phyloP scores from a whole-genome alignment of 2,113 vertebrate genomes.

The Ptyas mucosa region DNA sequence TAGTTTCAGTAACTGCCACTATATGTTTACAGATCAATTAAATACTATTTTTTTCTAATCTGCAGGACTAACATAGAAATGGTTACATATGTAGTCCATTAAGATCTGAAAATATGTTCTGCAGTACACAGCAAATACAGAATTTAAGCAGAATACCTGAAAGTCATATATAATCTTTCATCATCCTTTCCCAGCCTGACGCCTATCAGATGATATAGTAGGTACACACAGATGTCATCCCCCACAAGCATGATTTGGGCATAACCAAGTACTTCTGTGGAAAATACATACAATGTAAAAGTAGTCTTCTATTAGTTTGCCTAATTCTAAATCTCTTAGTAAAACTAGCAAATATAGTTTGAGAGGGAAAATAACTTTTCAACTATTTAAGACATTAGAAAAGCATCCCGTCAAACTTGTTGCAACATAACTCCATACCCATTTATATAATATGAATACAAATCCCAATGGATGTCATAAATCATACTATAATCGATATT shows the following conservation, averaged over 20 bases:
- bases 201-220: neutral
- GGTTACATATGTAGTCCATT: neutral
- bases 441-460: neutral
- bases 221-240: neutral
- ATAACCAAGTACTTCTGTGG: neutral
- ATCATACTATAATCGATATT: neutral
- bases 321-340: neutral
- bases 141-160: slow-evolving; percentile 19
- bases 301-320: neutral
- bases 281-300: neutral
- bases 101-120: slow-evolving; percentile 10
- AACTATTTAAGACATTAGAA: neutral
- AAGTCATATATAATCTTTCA: neutral
- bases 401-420: neutral
- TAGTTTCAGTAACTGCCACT: neutral
- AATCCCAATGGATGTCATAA: neutral
- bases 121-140: neutral
- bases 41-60: slow-evolving; percentile 11
- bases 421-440: neutral
- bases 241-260: neutral
- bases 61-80: neutral
- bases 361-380: neutral
- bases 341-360: neutral
- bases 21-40: neutral
- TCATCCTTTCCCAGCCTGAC: neutral